A percentile compares a stretch with the other conserved stretches of the same genome.
Conservation (phyloP, 2,797 vertebrate species). For the Chloroceryle amazona region DNA sequence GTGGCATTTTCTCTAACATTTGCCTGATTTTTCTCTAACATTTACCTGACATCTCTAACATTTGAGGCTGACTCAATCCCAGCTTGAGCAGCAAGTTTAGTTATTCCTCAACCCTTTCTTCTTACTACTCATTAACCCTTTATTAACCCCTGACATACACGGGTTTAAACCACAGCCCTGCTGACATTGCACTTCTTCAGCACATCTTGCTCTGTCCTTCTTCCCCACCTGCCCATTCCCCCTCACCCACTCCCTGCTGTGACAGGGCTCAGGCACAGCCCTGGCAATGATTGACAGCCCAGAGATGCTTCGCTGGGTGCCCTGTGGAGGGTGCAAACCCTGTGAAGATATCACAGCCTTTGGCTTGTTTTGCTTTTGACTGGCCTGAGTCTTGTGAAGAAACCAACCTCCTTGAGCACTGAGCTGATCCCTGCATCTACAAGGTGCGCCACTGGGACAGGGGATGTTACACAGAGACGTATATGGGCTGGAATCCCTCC, state of each 20-base stretch:
- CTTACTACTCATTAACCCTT: not conserved
- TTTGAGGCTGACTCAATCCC: not conserved
- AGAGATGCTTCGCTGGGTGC: not conserved
- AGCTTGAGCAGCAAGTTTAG: not conserved
- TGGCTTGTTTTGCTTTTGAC: not conserved
- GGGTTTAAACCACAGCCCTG: not conserved
- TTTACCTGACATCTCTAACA: too few relatives aligned
- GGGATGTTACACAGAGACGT: not conserved
- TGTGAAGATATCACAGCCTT: not conserved
- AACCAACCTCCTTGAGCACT: not conserved
- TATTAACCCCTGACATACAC: accelerated
- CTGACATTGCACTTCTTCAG: not conserved
- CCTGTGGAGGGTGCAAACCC: not conserved
- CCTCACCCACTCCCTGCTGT: not conserved
- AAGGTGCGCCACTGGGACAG: accelerated
- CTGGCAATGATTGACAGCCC: not conserved
- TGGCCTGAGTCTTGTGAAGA: not conserved
- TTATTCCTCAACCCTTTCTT: not conserved
- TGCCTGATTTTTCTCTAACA: too few relatives aligned
- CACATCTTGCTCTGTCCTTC: not conserved
- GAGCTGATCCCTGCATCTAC: not conserved
- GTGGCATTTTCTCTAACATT: not conserved
- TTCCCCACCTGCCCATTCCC: not conserved
- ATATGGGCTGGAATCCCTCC: too few relatives aligned
- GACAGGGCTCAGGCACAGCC: not conserved